Evolutionary conservation across 1,140 invertebrate genomes (phyloP), one percentile per base, ranked within the genome.

Genomic region (Tenebrio molitor): DNA sequence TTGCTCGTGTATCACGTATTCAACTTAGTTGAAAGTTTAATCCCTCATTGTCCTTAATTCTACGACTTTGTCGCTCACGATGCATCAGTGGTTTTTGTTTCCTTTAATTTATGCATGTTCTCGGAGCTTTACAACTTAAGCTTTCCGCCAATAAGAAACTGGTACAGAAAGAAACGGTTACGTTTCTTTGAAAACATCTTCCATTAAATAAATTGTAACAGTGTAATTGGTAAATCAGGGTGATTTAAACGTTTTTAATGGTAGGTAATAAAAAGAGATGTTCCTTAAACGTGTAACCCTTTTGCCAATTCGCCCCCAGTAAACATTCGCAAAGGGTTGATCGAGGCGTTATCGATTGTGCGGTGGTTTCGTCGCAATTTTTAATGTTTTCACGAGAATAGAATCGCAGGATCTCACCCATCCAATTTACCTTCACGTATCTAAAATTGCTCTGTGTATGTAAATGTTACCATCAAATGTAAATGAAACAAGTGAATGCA

Each of bases 41-140:
- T 25, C 50, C 50, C 23, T 58, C 50, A 58, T 58, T 58, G 50
- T 58, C 23, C 50, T 58, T 58, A 58, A 58, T 58, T 58, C 50
- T 58, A 58, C 50, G 21, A 33, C 50, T 25, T 39, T 29, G 50
- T 29, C 21, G 23, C 21, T 58, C n/a, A 50, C n/a, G 44, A 50
- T 50, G 50, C 50, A 58, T 14, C 23, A 58, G 23, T 15, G 50
- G 50, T 58, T 58, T 58, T 58, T 58, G 21, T 58, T 25, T 33
- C 10, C 23, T 29, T 58, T 29, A 58, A 58, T 58, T 58, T 58
- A 29, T 58, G 23, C n/a, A 58, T 58, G 21, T 58, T 58, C 21
- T n/a, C 25, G n/a, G n/a, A n/a, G n/a, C n/a, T n/a, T n/a, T n/a
- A n/a, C n/a, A 50, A 17, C 44, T 50, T 2, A n/a, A 41, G 2